phyloP scores from a whole-genome alignment of 2,888 invertebrate genomes.

The Melanargia galathea region DNA sequence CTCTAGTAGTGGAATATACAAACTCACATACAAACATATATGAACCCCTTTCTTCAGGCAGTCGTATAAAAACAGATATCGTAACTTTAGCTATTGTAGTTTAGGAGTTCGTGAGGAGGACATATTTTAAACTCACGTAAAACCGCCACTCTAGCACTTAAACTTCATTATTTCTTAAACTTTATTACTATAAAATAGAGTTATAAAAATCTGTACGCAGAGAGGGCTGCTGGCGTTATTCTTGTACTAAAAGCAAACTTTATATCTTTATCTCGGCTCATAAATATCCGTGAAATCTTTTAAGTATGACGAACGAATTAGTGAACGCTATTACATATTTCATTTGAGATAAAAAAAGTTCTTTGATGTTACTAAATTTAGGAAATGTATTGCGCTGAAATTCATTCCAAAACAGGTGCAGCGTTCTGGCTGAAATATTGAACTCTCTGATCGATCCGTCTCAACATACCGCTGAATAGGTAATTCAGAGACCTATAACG shows the following conservation, averaged over 20 bases:
- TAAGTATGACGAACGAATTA: conserved; percentile 65
- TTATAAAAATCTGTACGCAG: neutral
- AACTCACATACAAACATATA: too few relatives aligned
- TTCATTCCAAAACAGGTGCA: neutral
- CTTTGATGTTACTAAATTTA: conserved; percentile 44
- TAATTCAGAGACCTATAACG: too few relatives aligned
- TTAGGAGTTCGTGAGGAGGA: too few relatives aligned
- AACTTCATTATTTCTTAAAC: too few relatives aligned
- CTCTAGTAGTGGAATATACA: too few relatives aligned
- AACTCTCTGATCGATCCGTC: neutral
- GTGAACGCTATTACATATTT: conserved; percentile 49
- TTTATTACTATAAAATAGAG: neutral
- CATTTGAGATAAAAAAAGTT: conserved; percentile 45
- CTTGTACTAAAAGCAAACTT: conserved; percentile 18
- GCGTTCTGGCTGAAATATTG: neutral
- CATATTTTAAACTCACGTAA: too few relatives aligned
- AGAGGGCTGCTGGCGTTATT: conserved; percentile 8
- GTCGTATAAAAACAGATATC: too few relatives aligned
- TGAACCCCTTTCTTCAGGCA: too few relatives aligned
- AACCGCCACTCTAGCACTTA: too few relatives aligned
- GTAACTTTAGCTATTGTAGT: too few relatives aligned
- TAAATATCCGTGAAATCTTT: conserved; percentile 47
- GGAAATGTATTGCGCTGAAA: conserved; percentile 12
- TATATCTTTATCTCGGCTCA: conserved; percentile 26
- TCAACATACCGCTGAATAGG: neutral